Percentiles rank a stretch among this genome's conserved stretches.
Evolutionary conservation across 2,888 invertebrate genomes (phyloP).

Genomic region (Heteropelma amictum): DNA sequence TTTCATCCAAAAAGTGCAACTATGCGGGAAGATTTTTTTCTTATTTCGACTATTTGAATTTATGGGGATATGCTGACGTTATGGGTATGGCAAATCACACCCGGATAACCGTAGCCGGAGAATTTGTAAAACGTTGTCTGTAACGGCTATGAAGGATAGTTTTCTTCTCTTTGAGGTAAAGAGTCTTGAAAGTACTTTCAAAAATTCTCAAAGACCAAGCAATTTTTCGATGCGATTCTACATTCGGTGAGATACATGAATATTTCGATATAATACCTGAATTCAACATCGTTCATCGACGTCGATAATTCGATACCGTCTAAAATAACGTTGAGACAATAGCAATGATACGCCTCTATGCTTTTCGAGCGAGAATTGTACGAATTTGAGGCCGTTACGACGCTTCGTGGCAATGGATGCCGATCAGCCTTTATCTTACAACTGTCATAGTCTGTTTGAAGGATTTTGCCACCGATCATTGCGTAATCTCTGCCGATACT

Average conservation of each 20-base stretch:
- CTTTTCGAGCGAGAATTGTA: constrained; percentile 54
- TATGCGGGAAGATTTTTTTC: too few relatives aligned
- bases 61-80: too few relatives aligned
- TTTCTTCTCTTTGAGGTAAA: too few relatives aligned
- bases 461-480: constrained; percentile 19
- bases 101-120: neutral
- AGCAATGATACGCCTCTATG: constrained; percentile 69
- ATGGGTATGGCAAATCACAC: too few relatives aligned
- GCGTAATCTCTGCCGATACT: constrained; percentile 14
- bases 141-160: too few relatives aligned
- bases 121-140: too few relatives aligned
- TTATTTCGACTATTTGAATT: too few relatives aligned
- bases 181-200: too few relatives aligned
- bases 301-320: constrained; percentile 65
- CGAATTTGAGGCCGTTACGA: constrained; percentile 32
- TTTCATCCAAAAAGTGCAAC: too few relatives aligned
- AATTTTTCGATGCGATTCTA: neutral
- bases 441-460: constrained; percentile 18
- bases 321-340: constrained; percentile 68
- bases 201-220: neutral
- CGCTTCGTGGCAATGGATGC: constrained; percentile 23
- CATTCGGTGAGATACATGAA: neutral
- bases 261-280: constrained; percentile 64
- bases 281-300: constrained; percentile 67
- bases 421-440: neutral